These are phyloP conservation scores for Euschistus heros DNA, from an alignment of 1,140 invertebrate species.

Conservation along the genomic window DNA sequence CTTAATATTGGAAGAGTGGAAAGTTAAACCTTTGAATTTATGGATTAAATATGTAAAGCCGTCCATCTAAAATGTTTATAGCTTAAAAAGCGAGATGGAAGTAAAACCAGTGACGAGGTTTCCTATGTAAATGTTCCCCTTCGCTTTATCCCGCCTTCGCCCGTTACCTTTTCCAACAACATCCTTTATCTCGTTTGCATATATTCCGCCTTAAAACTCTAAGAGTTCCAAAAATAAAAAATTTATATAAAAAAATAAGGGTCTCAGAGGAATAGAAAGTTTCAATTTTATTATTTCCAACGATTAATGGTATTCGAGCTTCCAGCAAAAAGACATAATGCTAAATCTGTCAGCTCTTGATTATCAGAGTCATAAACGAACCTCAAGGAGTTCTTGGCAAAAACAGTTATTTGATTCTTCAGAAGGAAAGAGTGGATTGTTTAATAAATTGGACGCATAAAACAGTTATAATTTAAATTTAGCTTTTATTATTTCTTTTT, in stretches of 20 bases:
- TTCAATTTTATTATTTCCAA: not conserved
- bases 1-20: conserved; percentile 10
- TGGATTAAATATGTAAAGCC: conserved; percentile 11
- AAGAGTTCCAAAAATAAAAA: not conserved
- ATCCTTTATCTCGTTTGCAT: not conserved
- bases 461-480: too few relatives aligned
- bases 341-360: not conserved
- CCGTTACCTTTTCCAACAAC: not conserved
- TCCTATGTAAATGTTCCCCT: not conserved
- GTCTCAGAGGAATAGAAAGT: conserved; percentile 11
- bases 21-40: conserved; percentile 14
- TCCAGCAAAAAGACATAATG: not conserved
- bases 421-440: too few relatives aligned
- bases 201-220: conserved; percentile 10
- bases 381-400: too few relatives aligned
- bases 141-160: not conserved
- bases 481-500: too few relatives aligned
- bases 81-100: not conserved
- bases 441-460: too few relatives aligned
- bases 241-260: not conserved
- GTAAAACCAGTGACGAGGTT: not conserved
- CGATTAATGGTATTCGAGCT: not conserved
- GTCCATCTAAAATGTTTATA: conserved; percentile 14
- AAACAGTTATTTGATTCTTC: too few relatives aligned
- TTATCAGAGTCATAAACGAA: too few relatives aligned